Percentiles rank a stretch among this genome's conserved stretches.
These are phyloP conservation scores for Trissolcus brochymenae DNA, from an alignment of 2,888 invertebrate genomes.

Conservation along the genomic window DNA sequence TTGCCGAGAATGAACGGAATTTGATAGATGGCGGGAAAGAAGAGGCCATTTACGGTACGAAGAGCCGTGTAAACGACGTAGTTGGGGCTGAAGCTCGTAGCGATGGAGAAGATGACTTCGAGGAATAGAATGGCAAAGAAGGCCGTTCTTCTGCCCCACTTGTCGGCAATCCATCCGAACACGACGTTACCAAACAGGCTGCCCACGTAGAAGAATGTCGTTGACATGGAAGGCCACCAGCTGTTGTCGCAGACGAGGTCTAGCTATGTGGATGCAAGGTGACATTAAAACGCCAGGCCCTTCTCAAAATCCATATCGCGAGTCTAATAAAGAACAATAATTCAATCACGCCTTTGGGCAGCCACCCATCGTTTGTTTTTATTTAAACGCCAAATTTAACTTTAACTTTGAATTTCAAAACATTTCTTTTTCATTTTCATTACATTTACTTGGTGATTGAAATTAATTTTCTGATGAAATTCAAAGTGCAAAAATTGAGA, in stretches of 20 bases:
- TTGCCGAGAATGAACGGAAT: constrained; percentile 82
- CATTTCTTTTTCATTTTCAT: too few relatives aligned
- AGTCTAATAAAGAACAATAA: constrained; percentile 57
- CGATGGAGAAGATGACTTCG: constrained; percentile 81
- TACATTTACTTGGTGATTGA: too few relatives aligned
- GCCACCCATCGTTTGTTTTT: constrained; percentile 34
- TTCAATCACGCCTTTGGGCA: constrained; percentile 56
- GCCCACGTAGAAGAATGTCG: constrained; percentile 83
- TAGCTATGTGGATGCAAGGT: constrained; percentile 78
- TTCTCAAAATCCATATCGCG: constrained; percentile 57
- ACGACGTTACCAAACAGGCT: constrained; percentile 83
- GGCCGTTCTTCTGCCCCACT: constrained; percentile 81
- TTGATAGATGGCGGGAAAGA: constrained; percentile 83
- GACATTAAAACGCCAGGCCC: constrained; percentile 69
- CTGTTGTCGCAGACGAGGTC: constrained; percentile 81
- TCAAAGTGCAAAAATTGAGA: too few relatives aligned
- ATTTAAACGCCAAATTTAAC: too few relatives aligned
- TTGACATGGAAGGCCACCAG: constrained; percentile 81
- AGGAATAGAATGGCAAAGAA: constrained; percentile 81
- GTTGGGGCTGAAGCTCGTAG: constrained; percentile 80
- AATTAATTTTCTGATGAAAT: too few relatives aligned
- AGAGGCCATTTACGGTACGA: constrained; percentile 80
- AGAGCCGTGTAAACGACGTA: constrained; percentile 80
- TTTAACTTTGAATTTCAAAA: too few relatives aligned
- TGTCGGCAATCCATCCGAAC: constrained; percentile 84